Evolutionary conservation across 2,888 invertebrate species (phyloP), one percentile per base, ranked within the genome.

Genomic region (Ormyrus nitidulus): DNA sequence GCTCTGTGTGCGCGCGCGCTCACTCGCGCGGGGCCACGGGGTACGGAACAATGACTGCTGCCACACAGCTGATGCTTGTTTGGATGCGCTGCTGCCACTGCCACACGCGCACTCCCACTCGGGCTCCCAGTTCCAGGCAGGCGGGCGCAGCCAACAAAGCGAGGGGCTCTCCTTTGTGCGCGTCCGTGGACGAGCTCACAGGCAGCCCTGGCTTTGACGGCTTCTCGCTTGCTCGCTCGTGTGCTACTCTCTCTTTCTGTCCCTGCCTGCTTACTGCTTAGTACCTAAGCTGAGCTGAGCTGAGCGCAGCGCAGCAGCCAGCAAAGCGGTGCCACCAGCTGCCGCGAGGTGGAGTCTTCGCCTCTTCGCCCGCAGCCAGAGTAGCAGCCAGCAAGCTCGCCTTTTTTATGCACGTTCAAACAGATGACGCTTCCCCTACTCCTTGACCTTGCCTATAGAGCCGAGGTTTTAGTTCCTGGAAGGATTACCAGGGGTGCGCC

Each of bases 1-100:
- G 34, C 34, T 34, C 34, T 34, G 34, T 34, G 34, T 34, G 34
- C 34, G 34, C 34, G 34, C 34, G 34, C 34, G 34, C 34, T 34
- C 34, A 34, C 34, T 34, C 34, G 34, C 34, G 34, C 34, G 34
- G 34, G 34, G 34, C 34, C 34, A 62, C 64, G 64, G 48, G 19
- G 9, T 13, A 51, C 85, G 85, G 87, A 89, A 89, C 88, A 89
- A 88, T 88, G 88, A 89, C 89, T 89, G 87, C 85, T 54, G 86
- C 83, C 82, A 89, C 89, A 89, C 90, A 90, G 90, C 90, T 90
- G 90, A 89, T 89, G 86, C 90, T 89, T 90, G 89, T 90, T 90
- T 90, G 86, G 89, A 88, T 89, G 4, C 54, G 51, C 49, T 74
- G 72, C 64, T 70, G 78, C 53, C 54, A 48, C 73, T 74, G 72